phyloP scores from a whole-genome alignment of 37 sponge, comb jelly and placozoan genomes.

The Petrosia ficiformis region DNA sequence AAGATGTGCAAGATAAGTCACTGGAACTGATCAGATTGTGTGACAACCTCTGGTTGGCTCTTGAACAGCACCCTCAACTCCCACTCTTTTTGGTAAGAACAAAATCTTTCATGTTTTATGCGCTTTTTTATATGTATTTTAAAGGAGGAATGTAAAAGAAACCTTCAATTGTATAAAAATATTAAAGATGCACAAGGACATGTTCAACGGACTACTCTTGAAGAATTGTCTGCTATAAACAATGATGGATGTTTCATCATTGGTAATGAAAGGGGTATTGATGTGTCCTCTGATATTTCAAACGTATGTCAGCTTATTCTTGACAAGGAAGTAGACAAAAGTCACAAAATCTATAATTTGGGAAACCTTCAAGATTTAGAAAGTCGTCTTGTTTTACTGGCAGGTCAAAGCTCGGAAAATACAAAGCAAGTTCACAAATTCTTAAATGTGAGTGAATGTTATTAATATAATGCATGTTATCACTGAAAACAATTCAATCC shows the following conservation, averaged over 20 bases:
- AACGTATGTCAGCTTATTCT: too few species aligned
- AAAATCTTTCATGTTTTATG: background rate
- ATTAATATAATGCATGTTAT: background rate
- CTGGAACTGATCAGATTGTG: conserved; percentile 10
- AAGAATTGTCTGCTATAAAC: conserved; percentile 19
- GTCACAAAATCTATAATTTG: conserved; percentile 43
- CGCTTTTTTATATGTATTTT: background rate
- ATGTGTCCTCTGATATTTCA: too few species aligned
- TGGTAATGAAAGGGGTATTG: background rate
- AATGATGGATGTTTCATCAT: conserved; percentile 17
- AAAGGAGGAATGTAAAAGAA: background rate
- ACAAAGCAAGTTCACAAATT: conserved; percentile 35
- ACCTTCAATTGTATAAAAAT: conserved; percentile 15
- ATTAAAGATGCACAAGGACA: conserved; percentile 26
- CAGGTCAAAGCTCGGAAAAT: conserved; percentile 41
- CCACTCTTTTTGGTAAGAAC: conserved; percentile 25
- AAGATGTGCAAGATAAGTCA: conserved; percentile 15
- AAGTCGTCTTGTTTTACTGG: conserved; percentile 57
- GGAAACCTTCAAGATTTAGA: conserved; percentile 60
- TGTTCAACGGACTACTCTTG: conserved; percentile 31
- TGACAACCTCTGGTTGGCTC: conserved; percentile 14
- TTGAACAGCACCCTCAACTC: conserved; percentile 12
- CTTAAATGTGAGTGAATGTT: conserved; percentile 52
- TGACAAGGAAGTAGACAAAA: too few species aligned
- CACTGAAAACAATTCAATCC: background rate